Evolutionary conservation across 2,797 vertebrate genomes (phyloP).

Genomic region (Euphonia xanthogaster): DNA sequence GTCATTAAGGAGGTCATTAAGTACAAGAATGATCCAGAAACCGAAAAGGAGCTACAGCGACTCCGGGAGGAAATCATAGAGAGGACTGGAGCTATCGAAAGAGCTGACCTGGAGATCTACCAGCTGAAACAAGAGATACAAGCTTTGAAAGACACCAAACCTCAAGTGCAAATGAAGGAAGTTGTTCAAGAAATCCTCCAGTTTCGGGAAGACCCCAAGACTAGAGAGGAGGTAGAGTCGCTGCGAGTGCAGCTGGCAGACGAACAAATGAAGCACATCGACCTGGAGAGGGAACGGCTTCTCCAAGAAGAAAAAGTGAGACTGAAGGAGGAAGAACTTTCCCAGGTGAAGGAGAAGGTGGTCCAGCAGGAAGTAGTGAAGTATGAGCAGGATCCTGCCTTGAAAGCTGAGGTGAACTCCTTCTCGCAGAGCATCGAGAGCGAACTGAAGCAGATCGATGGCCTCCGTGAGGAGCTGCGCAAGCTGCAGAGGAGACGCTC

Average conservation of each 20-base stretch:
- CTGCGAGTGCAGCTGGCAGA: constrained; percentile 86
- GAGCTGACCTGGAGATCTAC: constrained; percentile 89
- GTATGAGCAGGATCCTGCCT: constrained; percentile 85
- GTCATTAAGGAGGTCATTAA: constrained; percentile 96
- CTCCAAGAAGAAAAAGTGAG: constrained; percentile 86
- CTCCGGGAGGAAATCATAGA: constrained; percentile 94
- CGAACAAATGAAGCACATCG: constrained; percentile 90
- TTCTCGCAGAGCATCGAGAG: constrained; percentile 85
- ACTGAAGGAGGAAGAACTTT: constrained; percentile 88
- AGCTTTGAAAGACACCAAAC: constrained; percentile 89
- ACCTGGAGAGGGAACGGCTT: constrained; percentile 85
- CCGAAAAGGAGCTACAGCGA: constrained; percentile 88
- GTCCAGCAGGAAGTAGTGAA: constrained; percentile 93
- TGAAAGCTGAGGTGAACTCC: constrained; percentile 84
- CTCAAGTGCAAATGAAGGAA: constrained; percentile 92
- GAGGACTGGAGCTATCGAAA: constrained; percentile 88
- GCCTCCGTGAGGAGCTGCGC: constrained; percentile 84
- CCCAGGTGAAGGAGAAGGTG: constrained; percentile 88
- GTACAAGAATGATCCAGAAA: constrained; percentile 93
- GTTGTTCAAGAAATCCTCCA: constrained; percentile 93
- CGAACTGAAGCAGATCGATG: constrained; percentile 88
- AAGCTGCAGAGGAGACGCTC: constrained; percentile 80
- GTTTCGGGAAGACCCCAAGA: constrained; percentile 93
- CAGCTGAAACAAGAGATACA: constrained; percentile 92
- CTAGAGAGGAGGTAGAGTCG: constrained; percentile 88